These are phyloP conservation scores for Artibeus jamaicensis DNA, from an alignment of 2,797 vertebrate species.

Conservation along the genomic window DNA sequence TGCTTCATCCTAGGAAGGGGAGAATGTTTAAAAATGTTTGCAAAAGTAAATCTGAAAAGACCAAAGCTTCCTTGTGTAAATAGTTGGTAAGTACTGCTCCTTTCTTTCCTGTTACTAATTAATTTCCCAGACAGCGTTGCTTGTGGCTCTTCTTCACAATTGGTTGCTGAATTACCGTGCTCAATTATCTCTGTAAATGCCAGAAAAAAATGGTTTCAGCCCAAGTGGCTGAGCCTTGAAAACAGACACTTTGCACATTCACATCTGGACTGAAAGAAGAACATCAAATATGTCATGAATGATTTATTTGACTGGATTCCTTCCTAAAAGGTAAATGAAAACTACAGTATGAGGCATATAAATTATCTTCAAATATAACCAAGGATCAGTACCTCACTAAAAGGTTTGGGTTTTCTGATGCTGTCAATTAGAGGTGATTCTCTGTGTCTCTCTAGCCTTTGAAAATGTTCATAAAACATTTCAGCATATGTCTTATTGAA, in stretches of 20 bases:
- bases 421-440: neutral
- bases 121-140: slow-evolving; percentile 59
- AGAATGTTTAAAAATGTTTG: neutral
- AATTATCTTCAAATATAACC: neutral
- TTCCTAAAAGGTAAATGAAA: neutral
- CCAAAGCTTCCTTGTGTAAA: neutral
- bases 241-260: slow-evolving; percentile 4
- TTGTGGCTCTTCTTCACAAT: slow-evolving; percentile 40
- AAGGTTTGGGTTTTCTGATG: neutral
- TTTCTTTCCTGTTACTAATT: slow-evolving; percentile 57
- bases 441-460: neutral
- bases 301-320: slow-evolving; percentile 30
- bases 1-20: neutral
- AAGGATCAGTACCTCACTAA: neutral
- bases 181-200: slow-evolving; percentile 66
- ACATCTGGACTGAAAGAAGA: slow-evolving; percentile 6
- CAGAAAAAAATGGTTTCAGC: slow-evolving; percentile 41
- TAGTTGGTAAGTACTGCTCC: slow-evolving; percentile 12
- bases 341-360: neutral
- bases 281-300: neutral
- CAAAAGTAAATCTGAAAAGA: neutral
- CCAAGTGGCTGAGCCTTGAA: slow-evolving; percentile 7
- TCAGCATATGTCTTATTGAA: neutral
- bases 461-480: neutral
- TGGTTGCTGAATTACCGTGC: slow-evolving; percentile 50